A percentile compares a stretch with the other conserved stretches of the same genome.
These are phyloP conservation scores for Marmota flaviventris DNA, from an alignment of 2,113 vertebrate species.

Conservation along the genomic window DNA sequence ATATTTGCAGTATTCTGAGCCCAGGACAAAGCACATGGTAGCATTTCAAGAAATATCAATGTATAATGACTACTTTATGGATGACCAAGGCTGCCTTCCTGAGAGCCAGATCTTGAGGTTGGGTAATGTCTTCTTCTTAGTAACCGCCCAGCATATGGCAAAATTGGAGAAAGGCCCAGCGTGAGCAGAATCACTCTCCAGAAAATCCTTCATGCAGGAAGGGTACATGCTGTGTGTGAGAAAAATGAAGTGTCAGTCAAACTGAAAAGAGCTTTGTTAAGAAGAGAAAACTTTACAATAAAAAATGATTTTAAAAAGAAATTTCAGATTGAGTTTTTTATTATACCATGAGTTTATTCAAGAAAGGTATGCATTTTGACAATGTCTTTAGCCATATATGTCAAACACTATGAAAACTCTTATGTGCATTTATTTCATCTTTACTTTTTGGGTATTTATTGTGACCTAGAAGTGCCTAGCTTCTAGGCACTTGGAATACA, in stretches of 20 bases:
- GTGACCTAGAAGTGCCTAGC: background rate
- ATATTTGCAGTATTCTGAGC: background rate
- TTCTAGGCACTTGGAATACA: background rate
- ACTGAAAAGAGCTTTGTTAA: slow-evolving; percentile 56
- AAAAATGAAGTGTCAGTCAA: slow-evolving; percentile 60
- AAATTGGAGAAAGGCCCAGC: slow-evolving; percentile 29
- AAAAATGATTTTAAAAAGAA: background rate
- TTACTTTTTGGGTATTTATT: background rate
- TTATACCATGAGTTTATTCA: background rate
- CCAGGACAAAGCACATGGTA: background rate
- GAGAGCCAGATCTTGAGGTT: background rate
- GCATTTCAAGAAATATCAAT: slow-evolving; percentile 13
- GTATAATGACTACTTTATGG: background rate
- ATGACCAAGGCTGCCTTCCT: background rate
- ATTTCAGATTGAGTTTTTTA: background rate
- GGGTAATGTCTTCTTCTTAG: background rate
- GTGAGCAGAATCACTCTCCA: slow-evolving; percentile 51
- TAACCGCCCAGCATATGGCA: background rate
- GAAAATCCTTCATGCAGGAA: slow-evolving; percentile 65
- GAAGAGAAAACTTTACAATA: slow-evolving; percentile 9
- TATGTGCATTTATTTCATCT: background rate
- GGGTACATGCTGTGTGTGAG: slow-evolving; percentile 53
- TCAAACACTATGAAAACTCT: background rate
- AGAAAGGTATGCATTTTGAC: background rate
- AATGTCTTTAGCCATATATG: background rate